Evolutionary conservation across 2,888 invertebrate genomes (phyloP), one percentile per base, ranked within the genome.

Genomic region (Thereva nobilitata): DNA sequence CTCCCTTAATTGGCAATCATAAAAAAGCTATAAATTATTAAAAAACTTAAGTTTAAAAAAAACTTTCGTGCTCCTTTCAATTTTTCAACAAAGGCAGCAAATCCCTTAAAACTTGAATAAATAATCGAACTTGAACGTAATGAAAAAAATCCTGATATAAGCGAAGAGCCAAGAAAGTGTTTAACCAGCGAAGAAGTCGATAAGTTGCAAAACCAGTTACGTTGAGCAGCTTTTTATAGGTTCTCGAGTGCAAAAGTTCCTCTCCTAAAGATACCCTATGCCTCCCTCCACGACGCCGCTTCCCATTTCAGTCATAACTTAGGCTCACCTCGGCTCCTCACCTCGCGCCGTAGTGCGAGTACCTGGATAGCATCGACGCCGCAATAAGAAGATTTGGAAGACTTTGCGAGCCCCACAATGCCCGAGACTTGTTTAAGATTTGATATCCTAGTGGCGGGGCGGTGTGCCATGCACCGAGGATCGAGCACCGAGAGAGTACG

Each of bases 201-300:
- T 50, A 61, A 61, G 50, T 50, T 61, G 61, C 40, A 61, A 61
- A 61, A 61, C 61, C 61, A 61, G 61, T 61, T 61, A 61, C 50
- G 34, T 49, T 40, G 40, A 42, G 61, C 61, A 61, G 61, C 61
- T 61, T 61, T 61, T 61, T 61, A 61, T 61, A 50, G 49, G 23
- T 38, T 61, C 50, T 34, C 37, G 23, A 40, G 34, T 4, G 4
- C 50, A 23, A 41, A 50, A 50, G 42, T 61, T 49, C 61, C 50
- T 50, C 50, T 41, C 41, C 50, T 61, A n/a, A 34, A 38, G 41
- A 61, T 8, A 23, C 41, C 57, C 12, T 61, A n/a, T 34, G 23
- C 7, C 41, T n/a, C n/a, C 41, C 34, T 23, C 38, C 38, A 10
- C 23, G n/a, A 9, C 23, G 12, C 40, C n/a, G 61, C 49, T 50